Percentiles rank a stretch among this genome's conserved stretches.
phyloP scores from a whole-genome alignment of 2,797 vertebrate species.

The Catamblyrhynchus diadema region DNA sequence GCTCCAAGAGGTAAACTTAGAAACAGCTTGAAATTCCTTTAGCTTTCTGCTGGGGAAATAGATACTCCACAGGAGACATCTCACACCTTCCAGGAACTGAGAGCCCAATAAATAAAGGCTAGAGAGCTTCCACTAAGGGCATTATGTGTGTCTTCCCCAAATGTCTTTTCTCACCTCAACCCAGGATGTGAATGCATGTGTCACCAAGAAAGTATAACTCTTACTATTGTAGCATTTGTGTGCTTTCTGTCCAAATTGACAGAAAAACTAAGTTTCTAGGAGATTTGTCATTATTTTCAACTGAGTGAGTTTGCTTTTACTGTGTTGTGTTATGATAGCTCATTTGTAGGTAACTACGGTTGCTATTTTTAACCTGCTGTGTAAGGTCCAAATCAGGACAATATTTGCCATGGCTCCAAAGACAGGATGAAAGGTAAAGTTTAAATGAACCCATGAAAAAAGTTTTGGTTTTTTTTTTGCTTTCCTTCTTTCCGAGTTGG shows the following conservation, averaged over 20 bases:
- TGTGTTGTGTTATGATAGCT: neutral
- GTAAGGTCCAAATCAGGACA: neutral
- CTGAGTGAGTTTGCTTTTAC: neutral
- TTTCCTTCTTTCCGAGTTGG: neutral
- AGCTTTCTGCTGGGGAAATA: neutral
- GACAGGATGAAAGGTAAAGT: neutral
- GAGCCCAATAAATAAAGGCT: neutral
- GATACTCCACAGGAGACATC: constrained; percentile 7
- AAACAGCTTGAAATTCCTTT: constrained; percentile 4
- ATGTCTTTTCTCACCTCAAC: neutral
- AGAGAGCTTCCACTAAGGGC: neutral
- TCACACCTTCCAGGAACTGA: neutral
- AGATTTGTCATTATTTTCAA: neutral
- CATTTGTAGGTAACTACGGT: neutral
- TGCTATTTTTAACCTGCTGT: neutral
- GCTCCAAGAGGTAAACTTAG: constrained; percentile 19
- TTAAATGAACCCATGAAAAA: neutral
- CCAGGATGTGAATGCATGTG: neutral
- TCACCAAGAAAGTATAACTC: neutral
- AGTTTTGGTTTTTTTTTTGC: neutral
- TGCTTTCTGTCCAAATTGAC: neutral
- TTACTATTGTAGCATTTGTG: neutral
- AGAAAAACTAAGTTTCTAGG: neutral
- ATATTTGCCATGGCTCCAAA: neutral
- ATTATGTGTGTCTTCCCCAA: neutral